Evolutionary conservation across 1,140 invertebrate species (phyloP).

Genomic region (Musca domestica): DNA sequence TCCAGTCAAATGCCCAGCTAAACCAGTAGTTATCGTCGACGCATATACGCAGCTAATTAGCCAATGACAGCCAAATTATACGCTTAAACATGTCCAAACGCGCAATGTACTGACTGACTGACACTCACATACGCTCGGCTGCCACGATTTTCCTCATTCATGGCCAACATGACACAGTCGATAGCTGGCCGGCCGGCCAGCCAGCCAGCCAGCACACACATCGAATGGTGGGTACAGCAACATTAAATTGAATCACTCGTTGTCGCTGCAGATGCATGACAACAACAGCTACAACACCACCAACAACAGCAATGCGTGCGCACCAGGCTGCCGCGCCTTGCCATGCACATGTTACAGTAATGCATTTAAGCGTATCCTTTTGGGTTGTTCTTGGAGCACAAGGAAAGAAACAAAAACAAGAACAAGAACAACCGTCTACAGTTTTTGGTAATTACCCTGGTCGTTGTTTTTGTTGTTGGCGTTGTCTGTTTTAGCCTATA

Average conservation of each 20-base stretch:
- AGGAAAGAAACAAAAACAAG: not conserved
- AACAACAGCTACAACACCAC: not conserved
- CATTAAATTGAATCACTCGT: not conserved
- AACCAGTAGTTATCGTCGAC: not conserved
- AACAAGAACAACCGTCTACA: not conserved
- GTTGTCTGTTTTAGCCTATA: conserved; percentile 6
- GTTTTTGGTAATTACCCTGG: not conserved
- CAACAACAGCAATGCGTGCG: no score
- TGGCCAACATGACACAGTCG: not conserved
- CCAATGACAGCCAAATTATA: conserved; percentile 30
- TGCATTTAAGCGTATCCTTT: conserved; percentile 20
- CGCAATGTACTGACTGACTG: no score
- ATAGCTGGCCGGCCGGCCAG: not conserved
- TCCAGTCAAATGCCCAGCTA: not conserved
- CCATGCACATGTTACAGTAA: not conserved
- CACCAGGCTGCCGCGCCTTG: no score
- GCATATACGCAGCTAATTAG: conserved; percentile 24
- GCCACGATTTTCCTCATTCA: not conserved
- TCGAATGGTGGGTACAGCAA: not conserved
- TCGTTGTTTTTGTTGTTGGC: not conserved
- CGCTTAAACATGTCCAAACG: conserved; percentile 17
- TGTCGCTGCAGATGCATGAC: not conserved
- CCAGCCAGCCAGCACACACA: not conserved
- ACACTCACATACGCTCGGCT: not conserved
- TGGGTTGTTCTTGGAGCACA: no score